Conservation (phyloP, 2,113 vertebrate genomes). For the Anguilla japonica region DNA sequence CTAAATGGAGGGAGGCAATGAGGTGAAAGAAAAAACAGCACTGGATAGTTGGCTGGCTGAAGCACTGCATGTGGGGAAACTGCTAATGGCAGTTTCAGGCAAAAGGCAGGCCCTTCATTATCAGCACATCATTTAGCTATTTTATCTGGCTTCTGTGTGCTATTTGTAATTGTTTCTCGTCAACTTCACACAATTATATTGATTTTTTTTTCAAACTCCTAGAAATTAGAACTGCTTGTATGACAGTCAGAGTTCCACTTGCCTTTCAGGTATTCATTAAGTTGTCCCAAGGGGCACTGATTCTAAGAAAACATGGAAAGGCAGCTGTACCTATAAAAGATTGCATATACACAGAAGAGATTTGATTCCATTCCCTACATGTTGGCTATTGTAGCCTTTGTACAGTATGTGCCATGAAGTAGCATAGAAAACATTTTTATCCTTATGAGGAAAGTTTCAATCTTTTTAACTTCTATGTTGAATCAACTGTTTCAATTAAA, state of each 20-base stretch:
- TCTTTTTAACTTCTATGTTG: conserved; percentile 1
- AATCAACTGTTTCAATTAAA: conserved; percentile 2
- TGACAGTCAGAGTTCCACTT: neutral
- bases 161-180: neutral
- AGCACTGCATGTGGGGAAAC: neutral
- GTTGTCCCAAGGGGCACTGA: neutral
- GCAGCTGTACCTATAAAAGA: neutral
- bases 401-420: neutral
- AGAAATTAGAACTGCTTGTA: neutral
- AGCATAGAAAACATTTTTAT: neutral
- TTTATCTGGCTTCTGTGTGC: neutral
- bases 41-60: neutral
- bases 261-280: neutral
- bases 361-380: neutral
- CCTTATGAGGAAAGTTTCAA: neutral
- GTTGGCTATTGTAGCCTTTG: neutral
- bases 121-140: neutral
- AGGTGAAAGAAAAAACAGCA: neutral
- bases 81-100: neutral
- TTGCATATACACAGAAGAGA: neutral
- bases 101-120: neutral
- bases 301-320: neutral
- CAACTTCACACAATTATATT: neutral
- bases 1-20: conserved; percentile 10
- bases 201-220: neutral